Evolutionary conservation across 2,113 vertebrate genomes (phyloP).

Genomic region (Cygnus atratus): DNA sequence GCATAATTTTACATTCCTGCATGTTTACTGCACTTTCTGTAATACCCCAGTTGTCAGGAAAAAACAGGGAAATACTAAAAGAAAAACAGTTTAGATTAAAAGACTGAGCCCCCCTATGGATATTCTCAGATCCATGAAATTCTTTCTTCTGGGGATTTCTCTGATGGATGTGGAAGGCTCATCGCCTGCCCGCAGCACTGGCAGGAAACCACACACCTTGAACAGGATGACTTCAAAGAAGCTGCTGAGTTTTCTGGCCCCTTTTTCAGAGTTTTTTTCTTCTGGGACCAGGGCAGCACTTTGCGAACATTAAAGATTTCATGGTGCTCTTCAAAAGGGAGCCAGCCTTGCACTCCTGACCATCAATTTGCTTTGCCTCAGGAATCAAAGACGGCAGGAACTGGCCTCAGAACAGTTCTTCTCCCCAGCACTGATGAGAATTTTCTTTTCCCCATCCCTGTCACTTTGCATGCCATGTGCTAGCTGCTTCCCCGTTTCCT

Average conservation of each 20-base stretch:
- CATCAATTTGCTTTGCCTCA: not conserved
- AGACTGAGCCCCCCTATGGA: constrained; percentile 24
- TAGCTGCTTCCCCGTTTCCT: not conserved
- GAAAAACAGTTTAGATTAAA: constrained; percentile 61
- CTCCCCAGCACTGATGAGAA: not conserved
- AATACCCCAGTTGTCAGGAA: constrained; percentile 38
- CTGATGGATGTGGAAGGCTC: constrained; percentile 1
- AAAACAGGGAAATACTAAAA: constrained; percentile 28
- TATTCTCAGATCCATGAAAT: constrained; percentile 46
- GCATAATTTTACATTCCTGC: constrained; percentile 60
- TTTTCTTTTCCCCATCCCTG: not conserved
- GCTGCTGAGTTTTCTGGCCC: not conserved
- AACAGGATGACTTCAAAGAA: constrained; percentile 35
- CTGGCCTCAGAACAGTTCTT: not conserved
- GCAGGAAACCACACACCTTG: constrained; percentile 47
- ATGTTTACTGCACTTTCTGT: constrained; percentile 60
- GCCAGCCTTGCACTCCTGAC: not conserved
- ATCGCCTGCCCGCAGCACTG: not conserved
- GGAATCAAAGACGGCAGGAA: constrained; percentile 26
- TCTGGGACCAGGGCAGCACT: not conserved
- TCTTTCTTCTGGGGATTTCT: constrained; percentile 40
- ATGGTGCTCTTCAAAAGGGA: constrained; percentile 26
- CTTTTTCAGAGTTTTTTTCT: constrained; percentile 1
- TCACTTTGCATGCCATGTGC: not conserved
- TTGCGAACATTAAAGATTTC: constrained; percentile 26